A percentile compares a stretch with the other conserved stretches of the same genome.
Conservation (phyloP, 2,113 vertebrate species). For the Indicator maculatus region DNA sequence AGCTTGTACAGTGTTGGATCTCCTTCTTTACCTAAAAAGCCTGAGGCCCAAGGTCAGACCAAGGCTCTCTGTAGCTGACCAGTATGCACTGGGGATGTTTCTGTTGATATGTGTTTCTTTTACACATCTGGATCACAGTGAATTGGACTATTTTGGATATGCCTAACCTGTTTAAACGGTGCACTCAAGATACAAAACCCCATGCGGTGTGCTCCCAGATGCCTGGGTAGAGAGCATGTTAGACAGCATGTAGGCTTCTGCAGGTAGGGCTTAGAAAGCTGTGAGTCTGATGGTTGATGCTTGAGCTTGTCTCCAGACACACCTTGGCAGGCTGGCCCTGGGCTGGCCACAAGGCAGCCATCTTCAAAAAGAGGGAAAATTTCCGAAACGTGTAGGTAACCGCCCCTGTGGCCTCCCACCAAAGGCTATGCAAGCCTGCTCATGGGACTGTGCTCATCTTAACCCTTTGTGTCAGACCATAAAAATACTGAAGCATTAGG, state of each 20-base stretch:
- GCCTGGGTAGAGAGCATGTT: neutral
- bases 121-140: neutral
- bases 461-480: neutral
- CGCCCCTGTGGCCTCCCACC: neutral
- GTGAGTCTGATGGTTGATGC: accelerated
- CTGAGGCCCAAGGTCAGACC: neutral
- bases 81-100: neutral
- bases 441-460: neutral
- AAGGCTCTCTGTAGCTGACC: neutral
- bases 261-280: neutral
- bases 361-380: neutral
- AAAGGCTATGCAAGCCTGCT: neutral
- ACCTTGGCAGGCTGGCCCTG: accelerated
- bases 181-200: neutral
- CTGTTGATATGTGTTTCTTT: neutral
- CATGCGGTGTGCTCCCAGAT: neutral
- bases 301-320: neutral
- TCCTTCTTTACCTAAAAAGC: neutral
- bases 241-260: neutral
- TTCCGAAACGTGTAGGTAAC: neutral
- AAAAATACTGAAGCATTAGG: neutral
- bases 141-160: neutral
- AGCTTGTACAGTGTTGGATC: neutral
- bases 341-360: neutral
- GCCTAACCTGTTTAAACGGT: neutral